Conservation (phyloP, 1,140 invertebrate species). For the Ceratina australensis region DNA sequence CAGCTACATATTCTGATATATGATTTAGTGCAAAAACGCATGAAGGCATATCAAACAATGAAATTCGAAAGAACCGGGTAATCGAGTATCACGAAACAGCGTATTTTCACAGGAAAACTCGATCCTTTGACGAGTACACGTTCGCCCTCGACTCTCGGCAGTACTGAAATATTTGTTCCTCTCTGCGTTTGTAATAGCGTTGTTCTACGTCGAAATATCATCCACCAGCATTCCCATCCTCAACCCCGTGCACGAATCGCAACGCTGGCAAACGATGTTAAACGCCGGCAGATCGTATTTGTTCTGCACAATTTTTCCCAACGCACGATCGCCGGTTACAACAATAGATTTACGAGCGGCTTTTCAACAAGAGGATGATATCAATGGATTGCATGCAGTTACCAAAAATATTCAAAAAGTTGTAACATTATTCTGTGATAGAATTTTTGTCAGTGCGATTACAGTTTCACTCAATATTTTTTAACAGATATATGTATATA, state of each 20-base stretch:
- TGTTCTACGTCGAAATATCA: slow-evolving; percentile 17
- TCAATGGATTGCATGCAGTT: too few species aligned
- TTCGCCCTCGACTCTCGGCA: background rate
- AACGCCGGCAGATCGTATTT: slow-evolving; percentile 4
- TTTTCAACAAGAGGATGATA: too few species aligned
- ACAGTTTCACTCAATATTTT: too few species aligned
- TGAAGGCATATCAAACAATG: background rate
- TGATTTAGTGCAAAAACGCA: background rate
- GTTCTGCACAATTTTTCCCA: background rate
- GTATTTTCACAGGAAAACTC: slow-evolving; percentile 28
- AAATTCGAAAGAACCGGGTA: slow-evolving; percentile 35
- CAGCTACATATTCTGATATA: background rate
- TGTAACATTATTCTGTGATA: too few species aligned
- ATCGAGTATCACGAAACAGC: slow-evolving; percentile 30
- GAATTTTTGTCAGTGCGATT: too few species aligned
- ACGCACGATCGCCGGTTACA: slow-evolving; percentile 9
- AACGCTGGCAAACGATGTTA: slow-evolving; percentile 16
- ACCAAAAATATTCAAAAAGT: too few species aligned
- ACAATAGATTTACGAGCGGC: slow-evolving; percentile 6
- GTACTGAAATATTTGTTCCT: slow-evolving; percentile 24
- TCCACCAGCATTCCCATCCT: background rate
- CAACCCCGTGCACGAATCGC: slow-evolving; percentile 1
- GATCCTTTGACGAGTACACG: background rate
- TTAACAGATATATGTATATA: too few species aligned
- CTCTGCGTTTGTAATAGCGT: background rate